Evolutionary conservation across 2,113 vertebrate species (phyloP), one percentile per base, ranked within the genome.

Genomic region (Thalassarche chlororhynchos): DNA sequence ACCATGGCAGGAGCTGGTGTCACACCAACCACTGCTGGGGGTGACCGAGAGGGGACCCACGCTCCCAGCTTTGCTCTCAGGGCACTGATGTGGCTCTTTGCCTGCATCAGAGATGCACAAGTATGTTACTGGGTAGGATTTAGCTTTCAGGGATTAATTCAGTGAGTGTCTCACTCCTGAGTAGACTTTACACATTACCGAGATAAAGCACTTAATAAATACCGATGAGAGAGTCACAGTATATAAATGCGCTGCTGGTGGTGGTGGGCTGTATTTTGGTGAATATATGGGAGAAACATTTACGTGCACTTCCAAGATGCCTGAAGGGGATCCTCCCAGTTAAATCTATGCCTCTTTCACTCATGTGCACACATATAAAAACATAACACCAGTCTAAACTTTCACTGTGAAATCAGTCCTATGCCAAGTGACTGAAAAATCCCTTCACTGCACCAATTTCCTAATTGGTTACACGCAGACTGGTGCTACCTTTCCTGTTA

Each of bases 401-500:
- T 46, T 4, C 70, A n/a, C 15, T 6, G 4, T 9, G 25, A 78
- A 61, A 29, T n/a, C 84, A 47, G 23, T 68, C 76, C 58, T 75
- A 42, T 65, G 68, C 87, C 89, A 61, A 93, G 49, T 36, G 47
- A 86, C 74, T 78, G 47, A 90, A 87, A 85, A 87, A 89, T 51
- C 96, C 62, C 82, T 94, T 80, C 74, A 46, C 57, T 79, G 74
- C 76, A 97, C 88, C 78, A 54, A 40, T 96, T 96, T 94, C 80
- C 87, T 80, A 71, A 91, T 88, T 93, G 95, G 86, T 91, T 96
- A 89, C 84, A 82, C 28, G 86, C 94, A 93, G 79, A 32, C 70
- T 74, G 61, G 84, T 78, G 57, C 64, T 85, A 80, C 92, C 91
- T 95, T 93, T 96, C 96, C 92, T 94, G 92, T 87, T 96, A 92